Conservation (phyloP, 2,113 vertebrate species). For the Pseudopodoces humilis region DNA sequence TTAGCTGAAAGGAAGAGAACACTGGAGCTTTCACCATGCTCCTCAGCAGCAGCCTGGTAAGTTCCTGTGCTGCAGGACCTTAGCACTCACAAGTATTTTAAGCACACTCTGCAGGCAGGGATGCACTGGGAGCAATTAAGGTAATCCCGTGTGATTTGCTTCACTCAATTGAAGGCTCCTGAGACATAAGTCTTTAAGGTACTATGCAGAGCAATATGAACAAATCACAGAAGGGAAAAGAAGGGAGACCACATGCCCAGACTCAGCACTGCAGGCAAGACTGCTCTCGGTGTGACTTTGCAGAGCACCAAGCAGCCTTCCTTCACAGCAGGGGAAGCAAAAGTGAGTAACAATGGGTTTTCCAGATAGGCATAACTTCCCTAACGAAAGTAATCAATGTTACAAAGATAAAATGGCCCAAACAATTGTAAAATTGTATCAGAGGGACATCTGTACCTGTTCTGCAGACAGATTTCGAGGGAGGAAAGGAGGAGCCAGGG, state of each 20-base stretch:
- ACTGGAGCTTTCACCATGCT: not conserved
- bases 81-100: not conserved
- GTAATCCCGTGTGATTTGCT: rapidly evolving
- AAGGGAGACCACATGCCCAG: not conserved
- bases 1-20: constrained; percentile 75
- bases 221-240: not conserved
- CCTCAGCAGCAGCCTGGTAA: not conserved
- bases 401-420: not conserved
- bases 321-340: not conserved
- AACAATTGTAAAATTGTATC: not conserved
- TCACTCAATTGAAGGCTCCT: not conserved
- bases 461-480: not conserved
- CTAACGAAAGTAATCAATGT: not conserved
- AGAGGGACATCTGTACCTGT: not conserved
- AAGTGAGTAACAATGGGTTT: not conserved
- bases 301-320: not conserved
- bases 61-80: not conserved
- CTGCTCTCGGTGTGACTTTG: not conserved
- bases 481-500: not conserved
- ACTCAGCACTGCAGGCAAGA: not conserved
- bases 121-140: not conserved
- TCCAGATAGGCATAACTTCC: not conserved
- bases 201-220: not conserved
- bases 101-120: not conserved
- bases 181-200: not conserved